Evolutionary conservation across 2,113 vertebrate genomes (phyloP), one percentile per base, ranked within the genome.

Genomic region (Lophura nycthemera): DNA sequence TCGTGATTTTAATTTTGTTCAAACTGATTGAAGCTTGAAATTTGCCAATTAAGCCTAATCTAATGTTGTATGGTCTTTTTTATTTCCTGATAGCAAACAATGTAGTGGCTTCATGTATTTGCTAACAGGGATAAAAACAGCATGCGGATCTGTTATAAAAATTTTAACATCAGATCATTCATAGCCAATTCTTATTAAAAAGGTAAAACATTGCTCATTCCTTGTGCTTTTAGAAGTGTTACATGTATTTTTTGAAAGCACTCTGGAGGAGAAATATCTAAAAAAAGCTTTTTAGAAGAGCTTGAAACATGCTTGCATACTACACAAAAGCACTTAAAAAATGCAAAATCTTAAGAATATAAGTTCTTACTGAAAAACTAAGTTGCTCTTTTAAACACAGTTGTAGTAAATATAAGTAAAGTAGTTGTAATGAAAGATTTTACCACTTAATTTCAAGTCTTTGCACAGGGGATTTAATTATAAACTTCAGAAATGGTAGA

Each of bases 321-420:
- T 60, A 38, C 12, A 5, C 4, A 20, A 71, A 32, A 57, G 1
- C 8, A 79, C 12, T 8, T 15, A 9, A 64, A 84, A 84, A 67
- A 2, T 0, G 7, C 4, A 0, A 50, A 14, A 8, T 7, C 25
- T 56, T 25, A 70, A 65, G 29, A 66, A 34, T 3, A 18, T 32
- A 57, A 57, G 17, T 57, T 57, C 6, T 36, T 47, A 38, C 6
- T 22, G 0, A 77, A 75, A 86, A 84, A 50, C 24, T 1, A 30
- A 50, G 36, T 47, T 90, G 71, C 32, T 43, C 6, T 4, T 50
- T 77, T 60, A 67, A 82, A 56, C 0, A 34, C 0, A 61, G 10
- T 3, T 64, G 13, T 81, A 88, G 16, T 0, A 73, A 67, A 83
- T 15, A n/a, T 43, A 77, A 84, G 52, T n/a, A n/a, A 34, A 43